Evolutionary conservation across 1,140 invertebrate species (phyloP).

Genomic region (Eulimnadia texana): DNA sequence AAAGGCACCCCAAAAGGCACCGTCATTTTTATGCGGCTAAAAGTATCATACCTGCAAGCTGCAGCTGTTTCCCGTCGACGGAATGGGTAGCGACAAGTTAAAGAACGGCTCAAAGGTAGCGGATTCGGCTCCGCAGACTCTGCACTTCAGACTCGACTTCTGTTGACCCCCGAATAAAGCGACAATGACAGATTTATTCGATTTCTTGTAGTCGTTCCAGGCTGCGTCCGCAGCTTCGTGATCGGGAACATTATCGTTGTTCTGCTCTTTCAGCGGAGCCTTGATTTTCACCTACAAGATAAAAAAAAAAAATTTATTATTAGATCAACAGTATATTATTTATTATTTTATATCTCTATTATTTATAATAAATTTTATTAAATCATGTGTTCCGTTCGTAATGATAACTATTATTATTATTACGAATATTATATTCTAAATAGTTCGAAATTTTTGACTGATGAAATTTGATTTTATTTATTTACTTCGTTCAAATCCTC

Average conservation of each 20-base stretch:
- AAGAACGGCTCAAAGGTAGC: conserved; percentile 81
- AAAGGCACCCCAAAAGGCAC: no score
- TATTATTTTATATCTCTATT: no score
- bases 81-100: conserved; percentile 69
- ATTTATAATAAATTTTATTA: no score
- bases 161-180: conserved; percentile 76
- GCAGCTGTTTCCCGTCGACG: conserved; percentile 42
- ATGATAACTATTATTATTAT: no score
- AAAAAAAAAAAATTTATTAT: background rate
- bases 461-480: background rate
- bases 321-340: background rate
- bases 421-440: no score
- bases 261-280: conserved; percentile 31
- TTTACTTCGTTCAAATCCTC: conserved; percentile 61
- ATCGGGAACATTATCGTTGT: conserved; percentile 32
- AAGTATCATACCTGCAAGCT: conserved; percentile 44
- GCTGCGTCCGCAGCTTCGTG: conserved; percentile 42
- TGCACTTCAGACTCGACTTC: conserved; percentile 65
- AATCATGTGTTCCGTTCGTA: no score
- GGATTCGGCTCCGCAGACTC: conserved; percentile 54
- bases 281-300: conserved; percentile 26
- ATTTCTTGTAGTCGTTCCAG: conserved; percentile 54
- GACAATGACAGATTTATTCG: conserved; percentile 61
- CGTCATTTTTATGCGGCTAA: no score
- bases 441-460: background rate